Percentiles rank a stretch among this genome's conserved stretches.
phyloP scores from a whole-genome alignment of 2,113 vertebrate species.

The Nannospalax galili region DNA sequence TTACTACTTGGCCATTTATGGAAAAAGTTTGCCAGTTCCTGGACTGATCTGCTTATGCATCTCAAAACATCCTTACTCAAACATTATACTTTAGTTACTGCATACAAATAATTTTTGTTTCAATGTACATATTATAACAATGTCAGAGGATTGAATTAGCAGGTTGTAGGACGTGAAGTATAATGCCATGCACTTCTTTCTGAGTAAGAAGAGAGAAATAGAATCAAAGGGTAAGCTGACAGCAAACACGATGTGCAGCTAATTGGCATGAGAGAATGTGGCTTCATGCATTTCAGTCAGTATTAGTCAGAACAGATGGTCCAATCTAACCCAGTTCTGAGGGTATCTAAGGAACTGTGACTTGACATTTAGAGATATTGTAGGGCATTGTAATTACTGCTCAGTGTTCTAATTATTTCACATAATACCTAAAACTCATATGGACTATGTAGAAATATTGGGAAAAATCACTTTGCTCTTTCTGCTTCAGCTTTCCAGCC shows the following conservation, averaged over 20 bases:
- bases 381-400: not conserved
- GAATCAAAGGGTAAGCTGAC: not conserved
- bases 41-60: not conserved
- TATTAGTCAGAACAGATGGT: not conserved
- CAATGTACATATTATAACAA: not conserved
- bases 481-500: too few species aligned
- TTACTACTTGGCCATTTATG: not conserved
- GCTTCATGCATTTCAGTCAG: not conserved
- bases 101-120: not conserved
- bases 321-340: not conserved
- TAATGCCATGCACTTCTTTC: not conserved
- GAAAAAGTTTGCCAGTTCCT: not conserved
- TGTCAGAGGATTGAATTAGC: not conserved
- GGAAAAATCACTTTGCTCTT: too few species aligned
- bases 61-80: not conserved
- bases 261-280: too few species aligned
- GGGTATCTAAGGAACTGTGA: not conserved
- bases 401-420: not conserved
- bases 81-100: not conserved
- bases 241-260: not conserved
- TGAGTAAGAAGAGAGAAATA: not conserved
- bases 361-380: not conserved
- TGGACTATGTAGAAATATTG: too few species aligned
- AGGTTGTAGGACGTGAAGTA: not conserved
- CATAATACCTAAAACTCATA: not conserved